Evolutionary conservation across 1,140 invertebrate genomes (phyloP), one percentile per base, ranked within the genome.

Genomic region (Penaeus indicus): DNA sequence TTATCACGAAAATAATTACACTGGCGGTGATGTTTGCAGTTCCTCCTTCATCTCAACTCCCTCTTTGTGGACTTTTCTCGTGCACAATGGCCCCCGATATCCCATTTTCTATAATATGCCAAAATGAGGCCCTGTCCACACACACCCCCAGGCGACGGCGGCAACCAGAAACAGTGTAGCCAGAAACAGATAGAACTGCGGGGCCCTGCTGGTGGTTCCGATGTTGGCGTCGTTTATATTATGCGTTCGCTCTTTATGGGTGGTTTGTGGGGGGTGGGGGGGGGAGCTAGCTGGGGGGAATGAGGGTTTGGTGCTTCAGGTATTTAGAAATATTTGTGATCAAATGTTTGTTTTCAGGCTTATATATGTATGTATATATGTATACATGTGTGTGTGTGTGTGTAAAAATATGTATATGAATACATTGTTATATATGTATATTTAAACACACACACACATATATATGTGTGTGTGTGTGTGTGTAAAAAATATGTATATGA

Each of bases 91-190:
- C 18, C 78, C 62, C 64, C n/a, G 85, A 80, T 87, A 87, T 69
- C 85, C 63, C 62, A 87, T 87, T 87, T 87, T 87, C 85, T 87
- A 81, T 81, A 64, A 81, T 87, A 81, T 69, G 77, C n/a, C 63
- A 67, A 77, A 62, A 88, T 88, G 69, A 84, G 60, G 69, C 61
- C 81, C 7, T 84, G 86, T 84, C 69, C 47, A n/a, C 69, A 84
- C 80, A 88, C 67, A 88, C 25, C 86, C 86, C 32, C 10, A 47
- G 86, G 72, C 67, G 21, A 19, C 32, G 72, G 27, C 64, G 19
- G 38, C 38, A 19, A n/a, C 38, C 61, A 83, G 63, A 60, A 67
- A 62, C 72, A 85, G 82, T 69, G 82, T 84, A 22, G 82, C 64
- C 82, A 69, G 19, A 84, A 47, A 63, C 25, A 62, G 3, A 5